phyloP scores from a whole-genome alignment of 2,888 invertebrate genomes.

The Thecophora atra region DNA sequence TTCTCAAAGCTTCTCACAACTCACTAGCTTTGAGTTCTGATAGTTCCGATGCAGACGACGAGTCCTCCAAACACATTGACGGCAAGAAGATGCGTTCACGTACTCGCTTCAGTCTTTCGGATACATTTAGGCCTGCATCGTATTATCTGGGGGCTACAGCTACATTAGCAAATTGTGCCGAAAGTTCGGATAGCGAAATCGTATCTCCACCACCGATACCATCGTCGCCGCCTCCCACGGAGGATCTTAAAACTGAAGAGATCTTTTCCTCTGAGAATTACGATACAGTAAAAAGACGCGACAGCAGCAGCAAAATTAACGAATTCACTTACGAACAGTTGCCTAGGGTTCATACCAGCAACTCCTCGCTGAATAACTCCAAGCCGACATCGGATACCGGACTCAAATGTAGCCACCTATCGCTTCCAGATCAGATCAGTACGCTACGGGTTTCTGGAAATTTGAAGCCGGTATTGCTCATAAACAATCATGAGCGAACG shows the following conservation, averaged over 20 bases:
- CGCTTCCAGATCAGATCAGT: constrained; percentile 63
- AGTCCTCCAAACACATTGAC: constrained; percentile 79
- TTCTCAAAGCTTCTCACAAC: constrained; percentile 68
- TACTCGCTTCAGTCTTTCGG: constrained; percentile 84
- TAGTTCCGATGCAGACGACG: constrained; percentile 85
- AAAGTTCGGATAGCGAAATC: constrained; percentile 83
- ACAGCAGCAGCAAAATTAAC: constrained; percentile 56
- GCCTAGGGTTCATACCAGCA: constrained; percentile 64
- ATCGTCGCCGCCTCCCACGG: constrained; percentile 72
- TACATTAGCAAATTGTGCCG: constrained; percentile 74
- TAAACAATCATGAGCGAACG: constrained; percentile 62
- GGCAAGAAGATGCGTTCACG: constrained; percentile 75
- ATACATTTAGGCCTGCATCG: constrained; percentile 87
- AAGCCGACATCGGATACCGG: constrained; percentile 50
- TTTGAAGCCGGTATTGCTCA: constrained; percentile 46
- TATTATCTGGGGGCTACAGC: constrained; percentile 82
- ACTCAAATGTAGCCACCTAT: constrained; percentile 62
- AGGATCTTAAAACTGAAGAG: constrained; percentile 75
- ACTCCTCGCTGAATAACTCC: constrained; percentile 59
- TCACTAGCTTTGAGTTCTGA: constrained; percentile 68
- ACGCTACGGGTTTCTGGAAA: constrained; percentile 52
- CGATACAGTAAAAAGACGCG: constrained; percentile 63
- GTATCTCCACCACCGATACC: constrained; percentile 82
- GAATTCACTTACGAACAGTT: constrained; percentile 63
- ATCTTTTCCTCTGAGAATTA: constrained; percentile 65